Evolutionary conservation across 2,113 vertebrate species (phyloP), one percentile per base, ranked within the genome.

Genomic region (Falco punctatus): DNA sequence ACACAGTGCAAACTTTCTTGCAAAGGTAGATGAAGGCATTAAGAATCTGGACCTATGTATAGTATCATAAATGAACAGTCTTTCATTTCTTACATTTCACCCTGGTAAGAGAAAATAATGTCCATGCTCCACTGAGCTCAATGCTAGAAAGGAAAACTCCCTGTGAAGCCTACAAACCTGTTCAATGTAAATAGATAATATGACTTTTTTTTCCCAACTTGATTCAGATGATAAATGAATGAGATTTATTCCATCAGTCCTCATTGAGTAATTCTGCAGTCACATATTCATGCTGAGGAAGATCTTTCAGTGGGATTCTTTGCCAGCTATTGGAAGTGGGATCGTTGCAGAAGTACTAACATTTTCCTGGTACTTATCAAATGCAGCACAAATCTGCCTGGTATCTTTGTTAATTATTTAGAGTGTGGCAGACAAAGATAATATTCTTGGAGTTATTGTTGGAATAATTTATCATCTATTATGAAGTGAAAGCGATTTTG

Each of bases 391-490:
- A 73, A 87, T 89, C 81, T 94, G 57, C 44, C 44, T 49, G 57
- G 57, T 30, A 57, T 85, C 73, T 84, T 89, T 81, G 57, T 81
- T 90, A 87, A 87, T 89, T 83, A 84, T 75, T 94, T 84, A 64
- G 32, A 74, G 49, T 49, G 27, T 26, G 85, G 70, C 69, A 91
- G 72, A 73, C 32, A 87, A 86, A 94, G 57, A 62, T 62, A 84
- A 75, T 85, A 38, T 77, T 83, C 16, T 91, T 88, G 66, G 40
- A 69, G 81, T 86, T 94, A 92, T 52, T 86, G 54, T 19, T 89
- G 70, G 51, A 91, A 89, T 52, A 95, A 85, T 79, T 79, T 89
- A 52, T 87, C 28, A 35, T 42, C 65, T 72, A 16, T 81, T 87
- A 78, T 28, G 40, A 91, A 67, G 30, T 78, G 57, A 67, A 91